Conservation (phyloP, 2,888 invertebrate genomes). For the Parthenolecanium corni region DNA sequence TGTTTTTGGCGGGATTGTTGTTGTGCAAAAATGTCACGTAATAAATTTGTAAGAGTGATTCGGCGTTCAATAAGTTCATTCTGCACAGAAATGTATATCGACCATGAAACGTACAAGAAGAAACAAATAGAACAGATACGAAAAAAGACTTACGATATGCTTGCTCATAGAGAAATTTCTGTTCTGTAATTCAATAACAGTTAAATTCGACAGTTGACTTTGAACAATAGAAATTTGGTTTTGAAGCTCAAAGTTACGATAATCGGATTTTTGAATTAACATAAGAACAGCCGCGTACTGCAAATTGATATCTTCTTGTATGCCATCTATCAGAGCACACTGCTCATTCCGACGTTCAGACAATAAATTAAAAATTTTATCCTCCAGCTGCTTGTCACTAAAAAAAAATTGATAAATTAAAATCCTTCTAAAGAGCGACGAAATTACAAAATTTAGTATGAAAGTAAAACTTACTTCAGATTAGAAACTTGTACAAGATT, state of each 20-base stretch:
- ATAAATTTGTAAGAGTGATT: slow-evolving; percentile 51
- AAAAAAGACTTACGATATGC: slow-evolving; percentile 46
- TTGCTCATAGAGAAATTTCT: slow-evolving; percentile 53
- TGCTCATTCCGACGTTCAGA: slow-evolving; percentile 1
- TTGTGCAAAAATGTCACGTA: slow-evolving; percentile 57
- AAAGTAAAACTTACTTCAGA: not conserved
- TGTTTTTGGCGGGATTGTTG: slow-evolving; percentile 54
- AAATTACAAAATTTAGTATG: not conserved
- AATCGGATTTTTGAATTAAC: slow-evolving; percentile 35
- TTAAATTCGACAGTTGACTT: slow-evolving; percentile 56
- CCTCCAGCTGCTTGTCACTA: slow-evolving; percentile 6
- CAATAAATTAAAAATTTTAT: slow-evolving; percentile 6
- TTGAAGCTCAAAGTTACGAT: slow-evolving; percentile 11
- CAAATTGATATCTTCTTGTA: slow-evolving; percentile 8
- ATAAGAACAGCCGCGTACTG: slow-evolving; percentile 16
- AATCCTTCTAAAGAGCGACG: not conserved
- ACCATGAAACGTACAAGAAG: not conserved
- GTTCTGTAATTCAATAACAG: slow-evolving; percentile 59
- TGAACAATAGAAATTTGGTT: slow-evolving; percentile 43
- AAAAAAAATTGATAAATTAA: not conserved
- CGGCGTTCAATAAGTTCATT: slow-evolving; percentile 58
- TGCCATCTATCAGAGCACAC: not conserved
- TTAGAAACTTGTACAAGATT: not conserved
- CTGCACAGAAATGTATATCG: slow-evolving; percentile 37
- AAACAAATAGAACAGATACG: not conserved